Evolutionary conservation across 2,113 vertebrate genomes (phyloP).

Genomic region (Trematocara variabile): DNA sequence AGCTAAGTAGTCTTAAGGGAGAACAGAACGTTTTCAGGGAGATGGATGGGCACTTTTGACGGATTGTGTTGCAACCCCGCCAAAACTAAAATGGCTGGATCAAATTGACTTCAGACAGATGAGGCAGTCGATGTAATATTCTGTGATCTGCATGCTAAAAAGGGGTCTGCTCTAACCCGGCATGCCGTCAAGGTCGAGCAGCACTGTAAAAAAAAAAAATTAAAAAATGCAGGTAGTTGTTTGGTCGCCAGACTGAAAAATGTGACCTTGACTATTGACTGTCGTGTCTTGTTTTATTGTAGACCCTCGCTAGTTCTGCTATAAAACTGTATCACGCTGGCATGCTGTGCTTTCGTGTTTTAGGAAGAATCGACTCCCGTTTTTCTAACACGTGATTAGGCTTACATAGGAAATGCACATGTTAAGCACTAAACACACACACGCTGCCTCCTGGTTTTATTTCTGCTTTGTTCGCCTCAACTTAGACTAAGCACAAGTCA

Average conservation of each 20-base stretch:
- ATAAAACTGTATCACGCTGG: constrained; percentile 27
- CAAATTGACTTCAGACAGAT: constrained; percentile 75
- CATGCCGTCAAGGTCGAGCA: constrained; percentile 66
- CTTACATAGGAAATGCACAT: not conserved
- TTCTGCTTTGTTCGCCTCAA: constrained; percentile 41
- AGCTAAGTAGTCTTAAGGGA: constrained; percentile 63
- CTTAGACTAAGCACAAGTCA: constrained; percentile 42
- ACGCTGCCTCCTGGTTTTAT: constrained; percentile 8
- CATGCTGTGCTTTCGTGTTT: not conserved
- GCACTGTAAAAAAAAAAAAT: constrained; percentile 47
- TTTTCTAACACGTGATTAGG: not conserved
- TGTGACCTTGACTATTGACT: constrained; percentile 75
- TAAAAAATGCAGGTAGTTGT: constrained; percentile 64
- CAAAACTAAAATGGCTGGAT: constrained; percentile 75
- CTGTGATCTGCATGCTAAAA: constrained; percentile 75
- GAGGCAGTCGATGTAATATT: constrained; percentile 73
- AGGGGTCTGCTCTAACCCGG: constrained; percentile 61
- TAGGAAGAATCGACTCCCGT: not conserved
- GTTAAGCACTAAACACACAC: not conserved
- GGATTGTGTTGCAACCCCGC: constrained; percentile 70
- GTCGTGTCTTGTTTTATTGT: constrained; percentile 69
- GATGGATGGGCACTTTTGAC: constrained; percentile 73
- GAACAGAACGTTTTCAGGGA: constrained; percentile 67
- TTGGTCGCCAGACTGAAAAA: constrained; percentile 71
- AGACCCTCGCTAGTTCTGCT: constrained; percentile 20